Base-by-base conservation (phyloP, 2,113 vertebrate species). In the Poeciliopsis retropinna region DNA sequence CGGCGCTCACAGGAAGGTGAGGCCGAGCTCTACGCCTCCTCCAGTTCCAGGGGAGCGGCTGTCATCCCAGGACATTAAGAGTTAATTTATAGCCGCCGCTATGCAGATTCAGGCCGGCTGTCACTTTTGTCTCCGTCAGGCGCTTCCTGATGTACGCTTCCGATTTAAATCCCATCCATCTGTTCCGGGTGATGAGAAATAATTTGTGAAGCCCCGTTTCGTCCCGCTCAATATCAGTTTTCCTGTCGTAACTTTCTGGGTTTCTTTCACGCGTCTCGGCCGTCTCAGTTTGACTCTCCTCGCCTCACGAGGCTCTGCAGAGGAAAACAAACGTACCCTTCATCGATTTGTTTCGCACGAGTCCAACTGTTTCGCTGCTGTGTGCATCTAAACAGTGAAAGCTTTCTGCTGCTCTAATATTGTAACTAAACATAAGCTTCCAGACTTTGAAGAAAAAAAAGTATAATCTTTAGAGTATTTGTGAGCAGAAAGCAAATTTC, bases 111-210 rank as follows among this genome's bases (percentile, higher is more conserved):
- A n/a, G 76, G 75, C 28, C 0, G 1, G 70, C 81, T 81, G 84
- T 87, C 89, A 78, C 81, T 78, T 85, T 88, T 57, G 68, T 89
- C 89, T 88, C 51, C 76, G 88, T 88, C 89, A 76, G 37, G 64
- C 25, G 57, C 67, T 70, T 1, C 27, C 54, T 86, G 81, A 92
- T 86, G 80, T 79, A 83, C 73, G 87, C 80, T 60, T 76, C 82
- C 87, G 75, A 83, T 89, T 92, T 90, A 89, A 90, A 89, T 77
- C 80, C 75, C 73, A 89, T 88, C 88, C 63, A 81, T 93, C 85
- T 75, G 73, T 34, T 89, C 17, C n/a, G 73, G 83, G 78, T 85
- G 89, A 83, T 75, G 84, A 79, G 25, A 76, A 87, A 84, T 86
- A 75, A 88, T 81, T 88, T 8, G 82, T 29, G 82, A 87, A 88